phyloP scores from a whole-genome alignment of 2,797 vertebrate species.

The Hyperoplus immaculatus region DNA sequence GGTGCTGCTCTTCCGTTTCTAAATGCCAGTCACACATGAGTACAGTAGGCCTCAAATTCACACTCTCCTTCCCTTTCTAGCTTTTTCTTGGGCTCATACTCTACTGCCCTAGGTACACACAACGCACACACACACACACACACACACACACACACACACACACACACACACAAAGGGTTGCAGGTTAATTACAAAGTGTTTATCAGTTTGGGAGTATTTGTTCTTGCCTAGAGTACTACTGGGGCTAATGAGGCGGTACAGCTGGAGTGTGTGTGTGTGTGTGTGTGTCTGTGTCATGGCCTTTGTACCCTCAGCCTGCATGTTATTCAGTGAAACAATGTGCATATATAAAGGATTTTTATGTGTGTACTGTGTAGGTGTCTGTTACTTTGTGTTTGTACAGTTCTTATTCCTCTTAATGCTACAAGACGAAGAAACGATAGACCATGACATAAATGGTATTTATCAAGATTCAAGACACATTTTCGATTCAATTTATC shows the following conservation, averaged over 20 bases:
- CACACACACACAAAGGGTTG: slow-evolving; percentile 9
- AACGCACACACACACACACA: not conserved
- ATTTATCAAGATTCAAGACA: slow-evolving; percentile 15
- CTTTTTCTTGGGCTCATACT: not conserved
- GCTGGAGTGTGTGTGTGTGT: slow-evolving; percentile 9
- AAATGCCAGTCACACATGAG: slow-evolving; percentile 57
- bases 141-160: slow-evolving; percentile 17
- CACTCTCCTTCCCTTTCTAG: not conserved
- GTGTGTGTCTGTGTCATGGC: not conserved
- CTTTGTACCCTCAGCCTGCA: not conserved
- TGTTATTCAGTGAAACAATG: not conserved
- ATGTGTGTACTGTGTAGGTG: not conserved
- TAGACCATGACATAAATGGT: not conserved
- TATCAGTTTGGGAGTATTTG: slow-evolving; percentile 88
- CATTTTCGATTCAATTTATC: slow-evolving; percentile 35
- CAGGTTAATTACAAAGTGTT: slow-evolving; percentile 57
- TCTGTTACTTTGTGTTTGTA: not conserved
- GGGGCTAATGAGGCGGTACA: slow-evolving; percentile 86
- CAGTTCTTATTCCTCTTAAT: not conserved
- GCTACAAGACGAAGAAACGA: not conserved
- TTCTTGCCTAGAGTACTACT: slow-evolving; percentile 60
- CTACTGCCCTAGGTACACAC: not conserved
- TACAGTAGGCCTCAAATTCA: slow-evolving; percentile 29
- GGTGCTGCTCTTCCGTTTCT: slow-evolving; percentile 30
- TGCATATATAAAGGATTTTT: not conserved